phyloP scores from a whole-genome alignment of 2,113 vertebrate genomes.

The Melozone crissalis region DNA sequence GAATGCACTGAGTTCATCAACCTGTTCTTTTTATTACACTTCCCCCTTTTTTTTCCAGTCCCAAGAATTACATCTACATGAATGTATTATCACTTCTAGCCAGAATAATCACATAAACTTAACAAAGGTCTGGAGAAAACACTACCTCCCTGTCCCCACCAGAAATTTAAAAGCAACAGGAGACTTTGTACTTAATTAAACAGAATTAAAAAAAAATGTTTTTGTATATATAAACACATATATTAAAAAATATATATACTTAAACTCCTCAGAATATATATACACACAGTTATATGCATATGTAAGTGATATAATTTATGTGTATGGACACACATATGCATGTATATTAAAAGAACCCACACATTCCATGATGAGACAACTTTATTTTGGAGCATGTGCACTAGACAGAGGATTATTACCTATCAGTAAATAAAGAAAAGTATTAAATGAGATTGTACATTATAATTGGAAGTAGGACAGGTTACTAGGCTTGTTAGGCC shows the following conservation, averaged over 20 bases:
- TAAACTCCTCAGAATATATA: neutral
- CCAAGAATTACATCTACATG: neutral
- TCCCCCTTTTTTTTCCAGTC: neutral
- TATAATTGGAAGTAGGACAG: conserved; percentile 74
- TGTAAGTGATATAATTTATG: neutral
- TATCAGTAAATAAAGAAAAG: conserved; percentile 59
- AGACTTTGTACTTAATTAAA: neutral
- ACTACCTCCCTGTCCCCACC: too few species aligned
- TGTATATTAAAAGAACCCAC: neutral
- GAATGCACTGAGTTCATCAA: neutral
- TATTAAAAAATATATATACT: neutral
- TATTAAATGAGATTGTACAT: conserved; percentile 49
- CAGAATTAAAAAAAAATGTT: neutral
- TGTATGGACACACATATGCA: neutral
- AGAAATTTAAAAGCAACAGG: neutral
- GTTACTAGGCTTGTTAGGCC: conserved; percentile 72
- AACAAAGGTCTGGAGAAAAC: neutral
- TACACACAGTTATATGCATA: neutral
- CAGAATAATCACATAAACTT: neutral
- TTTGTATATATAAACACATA: neutral
- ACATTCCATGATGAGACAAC: neutral
- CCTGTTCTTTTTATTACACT: neutral
- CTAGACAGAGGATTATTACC: neutral
- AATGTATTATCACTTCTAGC: neutral
- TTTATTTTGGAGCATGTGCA: neutral